Conservation (phyloP, 2,888 invertebrate species). For the Elysia crispata region DNA sequence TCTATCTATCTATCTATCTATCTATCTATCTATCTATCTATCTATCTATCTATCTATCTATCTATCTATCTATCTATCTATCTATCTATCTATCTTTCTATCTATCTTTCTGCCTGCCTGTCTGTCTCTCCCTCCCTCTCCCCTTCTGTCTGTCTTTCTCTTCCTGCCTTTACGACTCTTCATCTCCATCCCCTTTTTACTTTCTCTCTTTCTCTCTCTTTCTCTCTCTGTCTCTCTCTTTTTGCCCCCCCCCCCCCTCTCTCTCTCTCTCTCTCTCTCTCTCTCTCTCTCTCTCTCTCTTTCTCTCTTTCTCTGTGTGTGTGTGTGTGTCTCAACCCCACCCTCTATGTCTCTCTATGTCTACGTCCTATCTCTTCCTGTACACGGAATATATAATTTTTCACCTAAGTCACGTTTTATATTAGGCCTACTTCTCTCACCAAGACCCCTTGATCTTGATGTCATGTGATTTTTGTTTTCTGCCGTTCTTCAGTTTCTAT, state of each 20-base stretch:
- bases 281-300: conserved; percentile 11
- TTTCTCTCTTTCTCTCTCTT: conserved; percentile 1
- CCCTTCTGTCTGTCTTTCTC: neutral
- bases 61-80: neutral
- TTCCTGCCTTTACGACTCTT: neutral
- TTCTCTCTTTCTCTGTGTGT: conserved; percentile 23
- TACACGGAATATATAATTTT: no score
- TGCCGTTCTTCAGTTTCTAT: no score
- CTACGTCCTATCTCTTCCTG: neutral
- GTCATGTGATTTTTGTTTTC: no score
- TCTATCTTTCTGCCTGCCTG: neutral
- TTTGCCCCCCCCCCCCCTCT: neutral
- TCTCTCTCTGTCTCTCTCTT: neutral
- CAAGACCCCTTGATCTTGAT: no score
- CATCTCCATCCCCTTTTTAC: neutral
- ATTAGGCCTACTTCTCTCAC: no score
- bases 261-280: neutral
- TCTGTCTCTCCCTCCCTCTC: neutral
- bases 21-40: neutral
- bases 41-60: neutral
- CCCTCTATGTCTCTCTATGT: conserved; percentile 23
- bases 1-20: neutral
- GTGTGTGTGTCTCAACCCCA: conserved; percentile 5
- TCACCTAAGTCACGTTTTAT: no score
- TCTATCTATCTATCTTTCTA: neutral